phyloP scores from a whole-genome alignment of 2,888 invertebrate genomes.

The Mantis religiosa region DNA sequence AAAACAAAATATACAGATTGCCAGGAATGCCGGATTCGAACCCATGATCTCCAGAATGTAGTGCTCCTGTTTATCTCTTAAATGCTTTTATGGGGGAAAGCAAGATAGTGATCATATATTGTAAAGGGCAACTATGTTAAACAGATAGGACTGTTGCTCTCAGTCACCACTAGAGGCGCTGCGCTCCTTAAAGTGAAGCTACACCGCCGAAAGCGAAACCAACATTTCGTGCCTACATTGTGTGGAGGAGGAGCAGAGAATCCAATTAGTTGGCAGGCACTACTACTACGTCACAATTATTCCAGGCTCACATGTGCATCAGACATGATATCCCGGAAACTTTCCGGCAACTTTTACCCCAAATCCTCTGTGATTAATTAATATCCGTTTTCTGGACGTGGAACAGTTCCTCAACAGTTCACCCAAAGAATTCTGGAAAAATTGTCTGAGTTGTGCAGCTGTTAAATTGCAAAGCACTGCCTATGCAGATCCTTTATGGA shows the following conservation, averaged over 20 bases:
- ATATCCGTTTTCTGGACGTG: background rate
- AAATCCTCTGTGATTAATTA: constrained; percentile 7
- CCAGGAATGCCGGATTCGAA: too few species aligned
- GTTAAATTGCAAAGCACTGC: background rate
- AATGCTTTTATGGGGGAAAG: too few species aligned
- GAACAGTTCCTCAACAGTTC: background rate
- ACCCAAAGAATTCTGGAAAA: background rate
- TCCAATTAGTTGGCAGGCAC: background rate
- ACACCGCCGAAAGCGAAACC: background rate
- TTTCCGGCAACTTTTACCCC: background rate
- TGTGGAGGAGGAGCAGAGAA: background rate
- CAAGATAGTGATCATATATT: too few species aligned
- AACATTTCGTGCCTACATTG: background rate
- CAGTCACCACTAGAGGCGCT: background rate
- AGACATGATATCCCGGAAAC: background rate
- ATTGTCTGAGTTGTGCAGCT: background rate
- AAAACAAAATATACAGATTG: too few species aligned
- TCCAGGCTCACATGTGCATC: background rate
- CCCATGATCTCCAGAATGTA: too few species aligned
- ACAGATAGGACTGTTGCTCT: background rate
- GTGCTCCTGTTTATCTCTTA: too few species aligned
- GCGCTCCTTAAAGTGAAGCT: background rate
- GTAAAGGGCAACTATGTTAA: too few species aligned
- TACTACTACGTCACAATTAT: background rate
- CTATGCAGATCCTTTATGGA: too few species aligned